These are phyloP conservation scores for Torymus tubicola DNA, from an alignment of 2,888 invertebrate genomes.

Conservation along the genomic window DNA sequence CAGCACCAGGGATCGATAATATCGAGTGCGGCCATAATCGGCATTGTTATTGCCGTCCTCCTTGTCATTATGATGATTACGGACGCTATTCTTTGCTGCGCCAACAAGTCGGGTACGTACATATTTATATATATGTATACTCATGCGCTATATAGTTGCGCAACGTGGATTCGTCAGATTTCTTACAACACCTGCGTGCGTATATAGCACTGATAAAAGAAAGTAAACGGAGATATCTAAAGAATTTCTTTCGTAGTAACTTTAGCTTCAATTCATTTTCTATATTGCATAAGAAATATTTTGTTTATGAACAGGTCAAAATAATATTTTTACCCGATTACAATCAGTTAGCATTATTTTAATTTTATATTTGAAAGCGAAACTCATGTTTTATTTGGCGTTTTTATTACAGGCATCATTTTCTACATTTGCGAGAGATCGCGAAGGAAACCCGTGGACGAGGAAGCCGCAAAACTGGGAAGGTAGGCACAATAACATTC, in stretches of 20 bases:
- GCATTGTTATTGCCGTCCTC: constrained; percentile 88
- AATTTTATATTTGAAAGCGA: too few relatives aligned
- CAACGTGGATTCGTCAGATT: too few relatives aligned
- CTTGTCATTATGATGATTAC: constrained; percentile 85
- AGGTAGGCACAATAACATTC: constrained; percentile 81
- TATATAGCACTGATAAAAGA: too few relatives aligned
- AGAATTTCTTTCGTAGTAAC: too few relatives aligned
- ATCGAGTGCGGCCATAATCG: constrained; percentile 88
- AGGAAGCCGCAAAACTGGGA: constrained; percentile 90
- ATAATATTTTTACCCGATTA: too few relatives aligned
- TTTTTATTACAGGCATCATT: constrained; percentile 72
- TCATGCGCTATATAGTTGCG: background rate
- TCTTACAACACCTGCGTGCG: too few relatives aligned
- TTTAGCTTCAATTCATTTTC: too few relatives aligned
- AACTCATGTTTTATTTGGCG: background rate
- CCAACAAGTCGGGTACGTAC: constrained; percentile 78
- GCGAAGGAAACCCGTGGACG: constrained; percentile 83
- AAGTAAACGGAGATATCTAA: too few relatives aligned
- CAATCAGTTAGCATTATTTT: too few relatives aligned
- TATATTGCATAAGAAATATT: too few relatives aligned
- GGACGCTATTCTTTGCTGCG: constrained; percentile 89
- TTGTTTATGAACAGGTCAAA: too few relatives aligned
- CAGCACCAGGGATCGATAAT: constrained; percentile 78
- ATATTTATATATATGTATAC: background rate
- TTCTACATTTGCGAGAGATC: constrained; percentile 77